Percentiles rank a stretch among this genome's conserved stretches.
phyloP scores from a whole-genome alignment of 2,888 invertebrate species.

The Noctua janthe region DNA sequence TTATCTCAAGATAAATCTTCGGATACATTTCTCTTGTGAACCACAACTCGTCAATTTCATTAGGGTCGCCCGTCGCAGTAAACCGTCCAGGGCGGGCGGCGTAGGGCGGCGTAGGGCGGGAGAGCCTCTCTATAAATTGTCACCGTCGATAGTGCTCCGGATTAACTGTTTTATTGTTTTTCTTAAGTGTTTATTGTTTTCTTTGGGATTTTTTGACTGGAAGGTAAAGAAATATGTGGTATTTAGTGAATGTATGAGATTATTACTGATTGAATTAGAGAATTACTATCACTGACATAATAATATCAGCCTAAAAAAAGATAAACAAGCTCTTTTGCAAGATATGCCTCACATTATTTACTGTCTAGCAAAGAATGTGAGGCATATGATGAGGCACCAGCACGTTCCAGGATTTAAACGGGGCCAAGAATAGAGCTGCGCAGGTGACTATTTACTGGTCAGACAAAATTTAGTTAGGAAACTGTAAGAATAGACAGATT shows the following conservation, averaged over 20 bases:
- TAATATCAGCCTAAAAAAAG: neutral
- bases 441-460: no score
- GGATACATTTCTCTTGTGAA: constrained; percentile 55
- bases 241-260: neutral
- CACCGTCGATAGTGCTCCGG: constrained; percentile 75
- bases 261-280: neutral
- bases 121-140: constrained; percentile 81
- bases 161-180: constrained; percentile 72
- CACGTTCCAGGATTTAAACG: no score
- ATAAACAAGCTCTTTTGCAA: no score
- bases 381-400: no score
- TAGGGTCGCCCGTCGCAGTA: constrained; percentile 80
- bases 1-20: constrained; percentile 4
- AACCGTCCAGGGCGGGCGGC: constrained; percentile 75
- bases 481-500: no score
- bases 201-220: constrained; percentile 19
- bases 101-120: constrained; percentile 50
- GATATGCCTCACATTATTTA: neutral
- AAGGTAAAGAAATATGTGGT: neutral
- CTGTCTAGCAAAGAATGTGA: no score
- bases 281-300: neutral
- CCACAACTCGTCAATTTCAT: constrained; percentile 81
- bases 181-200: constrained; percentile 69
- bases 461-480: no score
- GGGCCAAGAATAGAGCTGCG: no score